phyloP scores from a whole-genome alignment of 2,113 vertebrate species.

The Odobenus rosmarus region DNA sequence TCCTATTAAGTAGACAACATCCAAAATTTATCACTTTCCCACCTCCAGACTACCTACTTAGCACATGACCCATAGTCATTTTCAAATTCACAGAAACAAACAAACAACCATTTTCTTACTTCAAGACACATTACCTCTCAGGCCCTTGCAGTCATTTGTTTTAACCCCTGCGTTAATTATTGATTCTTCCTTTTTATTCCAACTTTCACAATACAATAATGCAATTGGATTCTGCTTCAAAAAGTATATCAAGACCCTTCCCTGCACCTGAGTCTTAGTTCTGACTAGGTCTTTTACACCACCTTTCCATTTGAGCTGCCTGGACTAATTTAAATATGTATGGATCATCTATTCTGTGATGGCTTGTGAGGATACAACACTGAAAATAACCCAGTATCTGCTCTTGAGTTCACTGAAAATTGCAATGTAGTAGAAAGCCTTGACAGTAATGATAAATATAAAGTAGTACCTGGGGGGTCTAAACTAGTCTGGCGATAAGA shows the following conservation, averaged over 20 bases:
- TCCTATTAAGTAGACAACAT: background rate
- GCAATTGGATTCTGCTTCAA: background rate
- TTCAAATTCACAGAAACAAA: background rate
- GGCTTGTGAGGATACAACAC: background rate
- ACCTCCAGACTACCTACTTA: background rate
- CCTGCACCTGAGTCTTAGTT: background rate
- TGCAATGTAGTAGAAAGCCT: background rate
- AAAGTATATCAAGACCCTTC: background rate
- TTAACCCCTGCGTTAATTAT: background rate
- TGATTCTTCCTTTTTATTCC: background rate
- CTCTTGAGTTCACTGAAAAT: background rate
- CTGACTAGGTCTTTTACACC: background rate
- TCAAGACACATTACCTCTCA: background rate
- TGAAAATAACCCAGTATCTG: background rate
- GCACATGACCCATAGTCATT: background rate
- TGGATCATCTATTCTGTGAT: background rate
- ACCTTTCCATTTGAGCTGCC: background rate
- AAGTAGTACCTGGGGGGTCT: rapidly evolving
- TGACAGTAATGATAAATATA: background rate
- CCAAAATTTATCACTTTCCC: background rate
- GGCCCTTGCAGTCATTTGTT: background rate
- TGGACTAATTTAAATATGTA: background rate
- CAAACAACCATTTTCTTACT: background rate
- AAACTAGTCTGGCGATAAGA: background rate
- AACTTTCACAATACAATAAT: background rate